Evolutionary conservation across 2,113 vertebrate genomes (phyloP), one percentile per base, ranked within the genome.

Genomic region (Pimephales promelas): DNA sequence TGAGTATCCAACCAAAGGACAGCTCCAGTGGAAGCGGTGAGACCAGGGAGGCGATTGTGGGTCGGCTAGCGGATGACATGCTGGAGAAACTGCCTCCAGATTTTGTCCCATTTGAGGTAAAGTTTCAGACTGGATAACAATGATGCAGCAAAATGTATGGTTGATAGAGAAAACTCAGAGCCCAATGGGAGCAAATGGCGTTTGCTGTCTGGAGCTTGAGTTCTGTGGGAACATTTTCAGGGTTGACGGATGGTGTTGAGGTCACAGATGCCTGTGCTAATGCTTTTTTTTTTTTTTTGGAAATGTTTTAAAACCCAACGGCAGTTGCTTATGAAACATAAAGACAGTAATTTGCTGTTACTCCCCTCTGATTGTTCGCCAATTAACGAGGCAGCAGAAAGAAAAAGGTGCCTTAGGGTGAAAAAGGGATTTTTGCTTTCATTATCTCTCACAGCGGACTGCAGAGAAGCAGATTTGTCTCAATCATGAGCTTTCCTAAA

Each of bases 1-100:
- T 98, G 74, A 94, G 94, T 82, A 97, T 99, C 88, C 97, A 99
- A 79, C 97, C 97, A 16, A 98, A 98, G 90, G 97, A 98, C 89
- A 97, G 96, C 87, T 95, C 96, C 40, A 94, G 92, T 1, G 96
- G 96, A 10, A 92, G 94, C 40, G 93, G 93, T 0, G 97, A 99
- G 90, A 98, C 97, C 10, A 92, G 96, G 86, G 97, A 99, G 90
- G 90, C 94, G 0, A 86, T 95, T 77, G 98, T 98, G 77, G 91
- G 93, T 26, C 92, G 94, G 52, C 88, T 98, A 86, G 96, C 97
- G 70, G 94, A 96, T 7, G 97, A 98, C 88, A 97, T 99, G 96
- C 87, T 98, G 91, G 94, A 95, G 86, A 99, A 99, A 83, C 95
- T 99, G 77, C 98, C 97, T 45, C 89, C 91, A 0, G 95, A 97